phyloP scores from a whole-genome alignment of 2,888 invertebrate genomes.

The Thera obeliscata region DNA sequence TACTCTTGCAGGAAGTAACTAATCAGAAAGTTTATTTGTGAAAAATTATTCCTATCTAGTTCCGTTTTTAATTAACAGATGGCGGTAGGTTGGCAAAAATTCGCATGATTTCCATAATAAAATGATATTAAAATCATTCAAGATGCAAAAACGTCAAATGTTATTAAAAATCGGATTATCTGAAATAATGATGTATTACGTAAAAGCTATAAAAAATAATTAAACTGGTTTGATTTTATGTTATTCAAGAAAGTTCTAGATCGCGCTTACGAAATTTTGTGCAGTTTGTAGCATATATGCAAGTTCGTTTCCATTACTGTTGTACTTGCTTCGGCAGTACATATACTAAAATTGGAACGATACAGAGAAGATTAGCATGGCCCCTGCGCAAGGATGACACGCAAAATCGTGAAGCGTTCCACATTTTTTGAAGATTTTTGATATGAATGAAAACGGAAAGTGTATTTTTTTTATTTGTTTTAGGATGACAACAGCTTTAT shows the following conservation, averaged over 20 bases:
- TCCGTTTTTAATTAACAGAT: slow-evolving; percentile 7
- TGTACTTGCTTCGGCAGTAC: slow-evolving; percentile 68
- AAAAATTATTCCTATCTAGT: not conserved
- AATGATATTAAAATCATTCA: not conserved
- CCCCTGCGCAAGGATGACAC: slow-evolving; percentile 70
- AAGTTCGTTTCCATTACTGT: fast-evolving
- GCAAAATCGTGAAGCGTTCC: slow-evolving; percentile 50
- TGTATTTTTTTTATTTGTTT: too few relatives aligned
- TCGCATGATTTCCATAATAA: not conserved
- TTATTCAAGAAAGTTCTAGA: slow-evolving; percentile 25
- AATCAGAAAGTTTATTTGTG: too few relatives aligned
- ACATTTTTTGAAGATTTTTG: slow-evolving; percentile 51
- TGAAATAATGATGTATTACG: not conserved
- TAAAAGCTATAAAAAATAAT: not conserved
- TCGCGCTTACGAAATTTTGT: slow-evolving; percentile 40
- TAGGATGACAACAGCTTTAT: too few relatives aligned
- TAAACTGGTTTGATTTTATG: not conserved
- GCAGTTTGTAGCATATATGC: slow-evolving; percentile 13
- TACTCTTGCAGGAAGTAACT: too few relatives aligned
- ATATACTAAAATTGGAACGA: slow-evolving; percentile 70
- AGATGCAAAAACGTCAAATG: slow-evolving; percentile 11
- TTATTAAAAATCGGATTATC: not conserved
- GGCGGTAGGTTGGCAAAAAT: slow-evolving; percentile 8
- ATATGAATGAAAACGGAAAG: not conserved
- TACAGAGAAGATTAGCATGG: slow-evolving; percentile 54